These are phyloP conservation scores for Rhagium mordax DNA, from an alignment of 2,888 invertebrate species.

Conservation along the genomic window DNA sequence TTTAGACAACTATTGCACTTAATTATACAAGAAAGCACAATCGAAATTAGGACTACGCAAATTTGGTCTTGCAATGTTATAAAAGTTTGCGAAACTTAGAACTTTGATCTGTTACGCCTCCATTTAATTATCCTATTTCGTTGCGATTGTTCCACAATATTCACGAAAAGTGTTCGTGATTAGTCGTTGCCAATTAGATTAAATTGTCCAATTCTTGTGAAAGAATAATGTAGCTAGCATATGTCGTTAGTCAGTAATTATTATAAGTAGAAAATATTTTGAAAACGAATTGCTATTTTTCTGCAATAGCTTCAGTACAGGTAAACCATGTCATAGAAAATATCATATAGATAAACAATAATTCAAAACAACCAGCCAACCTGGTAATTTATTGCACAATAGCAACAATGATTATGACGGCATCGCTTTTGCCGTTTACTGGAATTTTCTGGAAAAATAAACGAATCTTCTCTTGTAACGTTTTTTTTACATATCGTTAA, in stretches of 20 bases:
- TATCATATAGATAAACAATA: too few species aligned
- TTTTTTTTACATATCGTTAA: too few species aligned
- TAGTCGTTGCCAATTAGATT: not conserved
- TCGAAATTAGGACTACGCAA: conserved; percentile 18
- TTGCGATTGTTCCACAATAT: not conserved
- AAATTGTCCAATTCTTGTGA: not conserved
- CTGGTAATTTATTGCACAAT: too few species aligned
- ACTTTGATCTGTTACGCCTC: conserved; percentile 26
- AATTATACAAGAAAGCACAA: conserved; percentile 18
- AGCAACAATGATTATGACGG: too few species aligned
- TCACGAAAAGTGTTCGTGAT: conserved; percentile 28
- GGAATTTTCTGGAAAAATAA: too few species aligned
- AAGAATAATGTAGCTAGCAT: not conserved
- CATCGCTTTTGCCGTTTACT: too few species aligned
- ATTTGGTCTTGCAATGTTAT: conserved; percentile 22
- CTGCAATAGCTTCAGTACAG: too few species aligned
- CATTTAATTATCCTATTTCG: conserved; percentile 19
- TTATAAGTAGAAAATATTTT: not conserved
- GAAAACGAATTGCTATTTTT: too few species aligned
- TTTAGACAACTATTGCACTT: conserved; percentile 21
- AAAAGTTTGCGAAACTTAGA: conserved; percentile 21
- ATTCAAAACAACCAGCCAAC: too few species aligned
- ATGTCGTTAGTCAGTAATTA: too few species aligned
- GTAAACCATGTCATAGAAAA: too few species aligned
- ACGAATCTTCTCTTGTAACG: too few species aligned